phyloP scores from a whole-genome alignment of 2,797 vertebrate species.

The Diceros bicornis region DNA sequence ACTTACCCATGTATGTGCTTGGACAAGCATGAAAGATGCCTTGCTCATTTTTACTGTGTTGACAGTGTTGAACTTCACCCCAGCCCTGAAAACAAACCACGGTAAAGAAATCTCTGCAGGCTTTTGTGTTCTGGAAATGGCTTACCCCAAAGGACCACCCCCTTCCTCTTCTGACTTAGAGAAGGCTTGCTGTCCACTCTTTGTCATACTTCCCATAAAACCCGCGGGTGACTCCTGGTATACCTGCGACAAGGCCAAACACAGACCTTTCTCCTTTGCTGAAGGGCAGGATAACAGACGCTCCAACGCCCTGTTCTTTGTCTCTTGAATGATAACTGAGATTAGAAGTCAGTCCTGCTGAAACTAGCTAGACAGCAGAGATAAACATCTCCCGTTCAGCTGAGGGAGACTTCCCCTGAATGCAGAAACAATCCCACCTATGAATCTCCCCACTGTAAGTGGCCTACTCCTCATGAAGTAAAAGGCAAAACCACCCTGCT shows the following conservation, averaged over 20 bases:
- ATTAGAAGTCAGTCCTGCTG: background rate
- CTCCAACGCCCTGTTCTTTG: background rate
- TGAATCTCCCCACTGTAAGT: background rate
- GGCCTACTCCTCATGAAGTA: background rate
- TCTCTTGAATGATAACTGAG: background rate
- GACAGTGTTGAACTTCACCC: background rate
- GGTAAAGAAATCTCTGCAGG: background rate
- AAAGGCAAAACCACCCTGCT: background rate
- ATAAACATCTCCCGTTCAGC: background rate
- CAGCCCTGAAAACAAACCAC: background rate
- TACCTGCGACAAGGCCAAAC: background rate
- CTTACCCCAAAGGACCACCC: background rate
- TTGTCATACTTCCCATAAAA: background rate
- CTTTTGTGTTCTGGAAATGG: background rate
- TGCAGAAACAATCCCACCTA: background rate
- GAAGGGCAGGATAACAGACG: background rate
- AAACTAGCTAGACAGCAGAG: background rate
- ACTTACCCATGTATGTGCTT: background rate
- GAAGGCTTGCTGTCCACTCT: background rate
- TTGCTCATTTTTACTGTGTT: background rate
- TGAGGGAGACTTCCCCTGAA: background rate
- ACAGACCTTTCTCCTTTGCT: background rate
- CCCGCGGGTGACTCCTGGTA: background rate
- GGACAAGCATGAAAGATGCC: background rate
- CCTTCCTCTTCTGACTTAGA: background rate